Evolutionary conservation across 2,797 vertebrate species (phyloP), one percentile per base, ranked within the genome.

Genomic region (Epinephelus awoara): DNA sequence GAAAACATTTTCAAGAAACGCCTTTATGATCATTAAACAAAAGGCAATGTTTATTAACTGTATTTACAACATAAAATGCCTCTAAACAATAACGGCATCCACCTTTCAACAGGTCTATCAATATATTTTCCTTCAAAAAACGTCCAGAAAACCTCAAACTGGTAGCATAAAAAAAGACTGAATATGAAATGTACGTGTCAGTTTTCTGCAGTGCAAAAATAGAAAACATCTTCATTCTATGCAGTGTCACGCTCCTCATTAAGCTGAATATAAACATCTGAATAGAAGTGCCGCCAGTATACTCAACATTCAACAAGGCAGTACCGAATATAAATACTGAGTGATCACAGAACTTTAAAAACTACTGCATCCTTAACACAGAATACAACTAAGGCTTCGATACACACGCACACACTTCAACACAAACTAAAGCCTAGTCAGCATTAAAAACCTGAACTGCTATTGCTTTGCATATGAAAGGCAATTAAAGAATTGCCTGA

Each of bases 11-110:
- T 6, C 34, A 69, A 46, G 13, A 51, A 62, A 14, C 12, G 44
- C 2, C 0, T 25, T 56, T 2, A 12, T 7, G 2, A 19, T 77
- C 12, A 50, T 51, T 59, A 79, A 87, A 65, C 51, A 63, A 77
- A 64, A 14, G 4, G 8, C 2, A 80, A 75, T 19, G 56, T 91
- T 91, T 91, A 90, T 90, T 92, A 68, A 80, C 72, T 27, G 6
- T 71, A 87, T 87, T 84, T 79, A 87, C 85, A 92, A 66, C 57
- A 27, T 11, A 65, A 52, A 67, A 66, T 19, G 27, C 19, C 34
- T 9, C 3, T 23, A 21, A 83, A 77, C 69, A 63, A 25, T 1
- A 0, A 56, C 1, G 2, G 42, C 14, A 8, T 62, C 34, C 10
- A 25, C 18, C 18, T 75, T 64, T 71, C n/a, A 76, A 70, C 72